A percentile compares a stretch with the other conserved stretches of the same genome.
phyloP scores from a whole-genome alignment of 30 jellyfish, hydroid and myxozoan species.

The Sanderia malayensis region DNA sequence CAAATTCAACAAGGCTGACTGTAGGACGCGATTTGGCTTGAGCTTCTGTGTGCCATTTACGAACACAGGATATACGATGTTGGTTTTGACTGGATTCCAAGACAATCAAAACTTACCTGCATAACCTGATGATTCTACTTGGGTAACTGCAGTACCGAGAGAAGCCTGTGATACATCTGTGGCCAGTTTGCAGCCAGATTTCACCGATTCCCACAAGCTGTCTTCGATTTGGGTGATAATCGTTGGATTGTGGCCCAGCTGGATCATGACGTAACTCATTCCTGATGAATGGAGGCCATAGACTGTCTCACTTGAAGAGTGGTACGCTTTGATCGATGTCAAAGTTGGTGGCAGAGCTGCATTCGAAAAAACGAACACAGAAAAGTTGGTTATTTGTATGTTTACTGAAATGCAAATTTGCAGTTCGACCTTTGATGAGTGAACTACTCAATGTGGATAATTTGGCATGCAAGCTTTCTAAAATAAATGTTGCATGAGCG shows the following conservation, averaged over 20 bases:
- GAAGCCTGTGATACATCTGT: slow-evolving; percentile 4
- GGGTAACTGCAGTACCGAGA: neutral
- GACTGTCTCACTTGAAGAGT: neutral
- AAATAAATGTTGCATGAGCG: no score
- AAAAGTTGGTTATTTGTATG: no score
- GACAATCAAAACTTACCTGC: no score
- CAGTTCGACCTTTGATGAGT: no score
- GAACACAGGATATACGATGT: no score
- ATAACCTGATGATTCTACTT: neutral
- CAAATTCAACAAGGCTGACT: no score
- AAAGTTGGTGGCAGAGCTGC: neutral
- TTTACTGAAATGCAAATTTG: no score
- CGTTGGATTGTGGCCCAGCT: neutral
- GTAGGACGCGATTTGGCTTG: no score
- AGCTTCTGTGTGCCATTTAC: no score
- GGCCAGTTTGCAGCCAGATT: neutral
- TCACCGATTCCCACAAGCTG: neutral
- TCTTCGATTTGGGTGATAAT: slow-evolving; percentile 6
- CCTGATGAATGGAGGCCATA: slow-evolving; percentile 20
- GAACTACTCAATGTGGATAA: no score
- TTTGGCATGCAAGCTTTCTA: no score
- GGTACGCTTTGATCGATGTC: slow-evolving; percentile 1
- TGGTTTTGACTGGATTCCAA: no score
- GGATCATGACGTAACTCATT: neutral
- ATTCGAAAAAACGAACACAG: neutral